These are phyloP conservation scores for Musca domestica DNA, from an alignment of 1,140 invertebrate genomes.

Conservation along the genomic window DNA sequence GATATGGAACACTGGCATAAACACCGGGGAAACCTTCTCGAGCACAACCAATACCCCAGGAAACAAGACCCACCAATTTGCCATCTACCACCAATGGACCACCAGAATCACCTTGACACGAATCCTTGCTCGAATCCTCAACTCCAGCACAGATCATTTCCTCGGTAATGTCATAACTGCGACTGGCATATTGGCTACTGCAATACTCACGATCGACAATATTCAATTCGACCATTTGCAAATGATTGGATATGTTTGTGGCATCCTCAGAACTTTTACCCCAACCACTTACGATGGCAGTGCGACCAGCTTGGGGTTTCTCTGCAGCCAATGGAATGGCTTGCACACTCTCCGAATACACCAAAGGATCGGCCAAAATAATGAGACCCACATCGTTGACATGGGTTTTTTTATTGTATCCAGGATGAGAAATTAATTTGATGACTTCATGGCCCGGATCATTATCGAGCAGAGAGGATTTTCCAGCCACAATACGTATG, in stretches of 20 bases:
- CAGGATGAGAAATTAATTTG: conserved; percentile 37
- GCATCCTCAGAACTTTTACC: conserved; percentile 46
- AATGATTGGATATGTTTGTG: conserved; percentile 36
- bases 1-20: conserved; percentile 32
- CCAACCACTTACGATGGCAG: conserved; percentile 55
- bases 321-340: conserved; percentile 40
- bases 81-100: conserved; percentile 25
- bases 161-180: conserved; percentile 18
- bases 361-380: conserved; percentile 32
- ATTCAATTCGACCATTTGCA: conserved; percentile 50
- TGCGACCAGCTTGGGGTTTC: conserved; percentile 27
- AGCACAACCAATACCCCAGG: conserved; percentile 31
- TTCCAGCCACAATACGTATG: conserved; percentile 38
- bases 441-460: conserved; percentile 36
- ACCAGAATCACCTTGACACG: conserved; percentile 28
- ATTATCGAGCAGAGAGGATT: conserved; percentile 28
- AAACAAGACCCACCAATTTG: conserved; percentile 57
- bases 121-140: conserved; percentile 31
- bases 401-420: conserved; percentile 37
- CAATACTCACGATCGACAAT: conserved; percentile 48
- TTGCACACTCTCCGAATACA: conserved; percentile 32
- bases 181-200: conserved; percentile 11
- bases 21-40: conserved; percentile 56
- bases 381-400: conserved; percentile 45
- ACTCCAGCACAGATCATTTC: conserved; percentile 39